Percentiles rank a stretch among this genome's conserved stretches.
phyloP scores from a whole-genome alignment of 2,888 invertebrate species.

The Blastobasis lacticolella region DNA sequence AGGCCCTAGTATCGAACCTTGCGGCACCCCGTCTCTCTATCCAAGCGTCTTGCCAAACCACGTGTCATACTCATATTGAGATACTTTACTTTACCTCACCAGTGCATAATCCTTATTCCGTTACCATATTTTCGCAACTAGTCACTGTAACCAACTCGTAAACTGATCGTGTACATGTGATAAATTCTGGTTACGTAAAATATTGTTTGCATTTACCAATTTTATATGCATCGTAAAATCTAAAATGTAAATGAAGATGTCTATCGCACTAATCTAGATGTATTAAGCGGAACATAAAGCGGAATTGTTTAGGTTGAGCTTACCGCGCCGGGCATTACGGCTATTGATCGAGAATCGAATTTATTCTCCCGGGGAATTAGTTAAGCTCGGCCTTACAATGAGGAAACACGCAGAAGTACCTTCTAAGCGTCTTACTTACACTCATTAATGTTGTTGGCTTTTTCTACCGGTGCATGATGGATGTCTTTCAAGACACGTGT shows the following conservation, averaged over 20 bases:
- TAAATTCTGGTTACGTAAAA: constrained; percentile 27
- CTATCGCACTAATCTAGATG: constrained; percentile 20
- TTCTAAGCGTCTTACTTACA: too few species aligned
- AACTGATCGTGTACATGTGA: constrained; percentile 26
- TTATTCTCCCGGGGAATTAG: neutral
- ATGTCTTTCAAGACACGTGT: too few species aligned
- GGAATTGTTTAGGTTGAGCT: constrained; percentile 12
- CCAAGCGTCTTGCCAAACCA: constrained; percentile 51
- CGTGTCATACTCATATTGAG: constrained; percentile 32
- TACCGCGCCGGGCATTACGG: too few species aligned
- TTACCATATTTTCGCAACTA: constrained; percentile 25
- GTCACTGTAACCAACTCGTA: constrained; percentile 32
- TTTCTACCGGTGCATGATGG: too few species aligned
- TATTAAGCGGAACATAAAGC: constrained; percentile 21
- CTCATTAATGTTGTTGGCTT: too few species aligned
- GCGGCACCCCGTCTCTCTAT: constrained; percentile 50
- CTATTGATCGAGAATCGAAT: constrained; percentile 15
- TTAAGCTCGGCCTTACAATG: too few species aligned
- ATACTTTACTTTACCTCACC: constrained; percentile 24
- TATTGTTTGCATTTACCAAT: constrained; percentile 32
- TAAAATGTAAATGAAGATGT: constrained; percentile 30
- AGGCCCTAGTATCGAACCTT: too few species aligned
- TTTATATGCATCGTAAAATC: constrained; percentile 18
- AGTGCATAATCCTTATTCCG: constrained; percentile 14
- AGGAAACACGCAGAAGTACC: too few species aligned